Evolutionary conservation across 2,888 invertebrate species (phyloP).

Genomic region (Meteorus colon): DNA sequence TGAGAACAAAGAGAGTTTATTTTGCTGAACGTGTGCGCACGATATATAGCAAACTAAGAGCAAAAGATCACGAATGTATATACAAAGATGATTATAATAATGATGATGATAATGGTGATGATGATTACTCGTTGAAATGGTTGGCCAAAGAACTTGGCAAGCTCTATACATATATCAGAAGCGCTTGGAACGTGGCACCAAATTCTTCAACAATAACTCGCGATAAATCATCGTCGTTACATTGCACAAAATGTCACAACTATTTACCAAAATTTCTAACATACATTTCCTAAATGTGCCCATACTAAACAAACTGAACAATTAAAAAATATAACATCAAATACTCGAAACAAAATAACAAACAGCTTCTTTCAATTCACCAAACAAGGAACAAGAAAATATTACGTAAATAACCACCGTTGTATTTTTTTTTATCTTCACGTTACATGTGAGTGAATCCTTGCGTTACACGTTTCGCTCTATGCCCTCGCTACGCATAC

Average conservation of each 20-base stretch:
- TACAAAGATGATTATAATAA: neutral
- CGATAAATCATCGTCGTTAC: slow-evolving; percentile 28
- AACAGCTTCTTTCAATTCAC: neutral
- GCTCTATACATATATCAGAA: slow-evolving; percentile 3
- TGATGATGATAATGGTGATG: slow-evolving; percentile 6
- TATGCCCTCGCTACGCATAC: neutral
- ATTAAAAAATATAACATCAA: neutral
- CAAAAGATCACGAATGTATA: neutral
- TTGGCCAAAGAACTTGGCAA: slow-evolving; percentile 37
- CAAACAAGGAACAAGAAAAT: neutral
- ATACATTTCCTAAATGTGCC: neutral
- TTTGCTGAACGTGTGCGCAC: neutral
- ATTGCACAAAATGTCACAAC: slow-evolving; percentile 1
- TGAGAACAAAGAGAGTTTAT: neutral
- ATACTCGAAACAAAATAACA: neutral
- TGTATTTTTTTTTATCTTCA: neutral
- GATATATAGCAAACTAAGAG: neutral
- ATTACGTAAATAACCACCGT: neutral
- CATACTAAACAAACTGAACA: neutral
- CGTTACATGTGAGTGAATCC: slow-evolving; percentile 22
- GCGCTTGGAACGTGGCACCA: neutral
- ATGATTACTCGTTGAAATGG: slow-evolving; percentile 29
- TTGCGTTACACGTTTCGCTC: slow-evolving; percentile 35
- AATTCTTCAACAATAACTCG: slow-evolving; percentile 30
- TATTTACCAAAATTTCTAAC: neutral